Evolutionary conservation across 2,113 vertebrate species (phyloP).

Genomic region (Pimephales promelas): DNA sequence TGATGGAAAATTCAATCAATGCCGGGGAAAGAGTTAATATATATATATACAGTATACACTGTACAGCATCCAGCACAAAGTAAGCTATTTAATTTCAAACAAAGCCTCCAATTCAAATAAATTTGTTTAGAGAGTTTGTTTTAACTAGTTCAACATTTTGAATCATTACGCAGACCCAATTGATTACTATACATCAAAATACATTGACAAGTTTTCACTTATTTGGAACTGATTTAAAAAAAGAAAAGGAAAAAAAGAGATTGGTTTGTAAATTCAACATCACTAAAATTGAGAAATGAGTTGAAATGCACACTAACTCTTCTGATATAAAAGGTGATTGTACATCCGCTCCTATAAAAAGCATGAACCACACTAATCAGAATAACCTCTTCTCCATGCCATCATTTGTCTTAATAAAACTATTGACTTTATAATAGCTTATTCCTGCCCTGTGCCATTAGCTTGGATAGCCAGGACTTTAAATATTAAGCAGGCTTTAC

Average conservation of each 20-base stretch:
- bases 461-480: conserved; percentile 70
- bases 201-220: background rate
- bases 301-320: background rate
- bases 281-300: background rate
- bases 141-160: background rate
- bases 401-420: conserved; percentile 80
- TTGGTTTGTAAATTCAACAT: background rate
- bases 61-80: too few relatives aligned
- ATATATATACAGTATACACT: background rate
- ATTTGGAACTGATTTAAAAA: background rate
- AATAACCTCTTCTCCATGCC: conserved; percentile 68
- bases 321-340: background rate
- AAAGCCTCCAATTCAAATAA: background rate
- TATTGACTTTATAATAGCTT: conserved; percentile 78
- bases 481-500: conserved; percentile 78
- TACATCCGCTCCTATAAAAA: conserved; percentile 64
- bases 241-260: background rate
- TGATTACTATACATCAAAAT: background rate
- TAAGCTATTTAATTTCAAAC: background rate
- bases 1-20: too few relatives aligned
- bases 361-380: conserved; percentile 68
- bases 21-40: background rate
- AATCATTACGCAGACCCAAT: background rate
- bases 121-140: background rate
- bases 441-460: conserved; percentile 73